Conservation (phyloP, 2,113 vertebrate genomes). For the Pitta sordida region DNA sequence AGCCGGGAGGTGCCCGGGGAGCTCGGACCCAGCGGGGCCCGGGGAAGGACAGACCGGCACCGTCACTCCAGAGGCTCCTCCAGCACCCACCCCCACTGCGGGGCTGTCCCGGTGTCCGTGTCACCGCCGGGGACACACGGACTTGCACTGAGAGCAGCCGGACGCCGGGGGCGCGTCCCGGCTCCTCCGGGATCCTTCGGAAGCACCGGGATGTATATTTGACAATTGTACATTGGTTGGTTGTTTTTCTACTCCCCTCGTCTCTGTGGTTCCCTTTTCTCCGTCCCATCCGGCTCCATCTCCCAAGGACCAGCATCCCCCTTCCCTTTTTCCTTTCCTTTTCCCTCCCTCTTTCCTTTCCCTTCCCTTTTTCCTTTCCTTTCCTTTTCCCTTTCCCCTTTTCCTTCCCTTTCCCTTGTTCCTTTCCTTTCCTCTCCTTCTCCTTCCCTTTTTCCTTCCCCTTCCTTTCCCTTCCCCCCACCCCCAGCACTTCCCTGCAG, state of each 20-base stretch:
- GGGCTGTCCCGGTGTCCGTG: background rate
- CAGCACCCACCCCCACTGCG: background rate
- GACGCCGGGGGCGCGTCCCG: background rate
- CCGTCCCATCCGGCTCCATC: rapidly evolving
- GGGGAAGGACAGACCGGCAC: background rate
- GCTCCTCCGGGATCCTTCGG: background rate
- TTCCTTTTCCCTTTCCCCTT: too few species aligned
- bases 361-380: too few species aligned
- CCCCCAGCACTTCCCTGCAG: background rate
- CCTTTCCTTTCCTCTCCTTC: too few species aligned
- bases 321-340: background rate
- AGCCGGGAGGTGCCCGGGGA: rapidly evolving
- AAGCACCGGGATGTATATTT: constrained; percentile 48
- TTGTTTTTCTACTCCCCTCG: background rate
- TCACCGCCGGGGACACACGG: background rate
- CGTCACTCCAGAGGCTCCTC: background rate
- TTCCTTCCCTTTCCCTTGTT: too few species aligned
- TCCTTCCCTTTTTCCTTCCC: too few species aligned
- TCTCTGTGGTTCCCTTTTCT: background rate
- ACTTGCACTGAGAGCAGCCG: constrained; percentile 48
- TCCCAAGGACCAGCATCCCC: background rate
- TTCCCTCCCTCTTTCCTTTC: too few species aligned
- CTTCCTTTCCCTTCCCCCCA: too few species aligned
- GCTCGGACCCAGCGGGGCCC: rapidly evolving
- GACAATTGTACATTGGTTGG: constrained; percentile 28